phyloP scores from a whole-genome alignment of 2,888 invertebrate species.

The Phaedon cochleariae region DNA sequence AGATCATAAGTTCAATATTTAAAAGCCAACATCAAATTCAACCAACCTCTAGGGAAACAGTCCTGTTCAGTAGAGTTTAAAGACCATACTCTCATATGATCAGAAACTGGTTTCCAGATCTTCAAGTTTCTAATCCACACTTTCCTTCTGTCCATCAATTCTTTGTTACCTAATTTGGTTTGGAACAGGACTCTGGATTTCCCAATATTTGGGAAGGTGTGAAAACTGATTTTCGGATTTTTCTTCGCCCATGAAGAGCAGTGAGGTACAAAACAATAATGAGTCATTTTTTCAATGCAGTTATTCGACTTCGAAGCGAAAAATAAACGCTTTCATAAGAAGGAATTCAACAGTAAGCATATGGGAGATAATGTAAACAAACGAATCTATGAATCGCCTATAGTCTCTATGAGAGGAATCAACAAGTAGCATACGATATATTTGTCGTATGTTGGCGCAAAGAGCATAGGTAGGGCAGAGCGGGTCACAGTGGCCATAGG shows the following conservation, averaged over 20 bases:
- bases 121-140: constrained; percentile 17
- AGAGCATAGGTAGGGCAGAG: no score
- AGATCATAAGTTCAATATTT: no score
- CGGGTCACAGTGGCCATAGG: no score
- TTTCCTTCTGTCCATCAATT: constrained; percentile 13
- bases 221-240: constrained; percentile 12
- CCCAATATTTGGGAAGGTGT: constrained; percentile 13
- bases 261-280: constrained; percentile 20
- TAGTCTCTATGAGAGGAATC: no score
- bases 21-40: background rate
- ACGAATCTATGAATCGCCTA: no score
- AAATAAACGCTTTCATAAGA: no score
- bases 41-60: constrained; percentile 1
- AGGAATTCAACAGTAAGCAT: no score
- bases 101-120: constrained; percentile 16
- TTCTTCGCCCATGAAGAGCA: constrained; percentile 18
- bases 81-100: constrained; percentile 21
- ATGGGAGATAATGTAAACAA: no score
- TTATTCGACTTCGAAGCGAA: no score
- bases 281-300: no score
- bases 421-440: no score
- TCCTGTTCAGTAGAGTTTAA: constrained; percentile 11
- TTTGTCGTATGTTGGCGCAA: no score
- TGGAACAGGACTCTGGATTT: constrained; percentile 11
- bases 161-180: constrained; percentile 10